Conservation (phyloP, 1,140 invertebrate genomes). For the Psilanteris sp. region DNA sequence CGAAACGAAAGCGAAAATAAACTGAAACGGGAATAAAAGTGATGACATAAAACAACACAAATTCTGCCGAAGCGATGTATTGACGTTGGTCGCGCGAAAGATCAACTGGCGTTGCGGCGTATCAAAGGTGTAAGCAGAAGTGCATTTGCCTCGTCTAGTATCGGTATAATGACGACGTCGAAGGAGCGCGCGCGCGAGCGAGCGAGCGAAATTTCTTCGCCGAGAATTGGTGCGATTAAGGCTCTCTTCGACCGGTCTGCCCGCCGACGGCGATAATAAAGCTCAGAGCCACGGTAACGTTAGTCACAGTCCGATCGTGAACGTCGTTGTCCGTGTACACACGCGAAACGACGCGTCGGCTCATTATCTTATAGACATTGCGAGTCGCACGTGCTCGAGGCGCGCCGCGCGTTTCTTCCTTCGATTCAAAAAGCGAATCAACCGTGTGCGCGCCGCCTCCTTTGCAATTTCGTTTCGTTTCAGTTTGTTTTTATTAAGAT, state of each 20-base stretch:
- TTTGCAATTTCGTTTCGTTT: neutral
- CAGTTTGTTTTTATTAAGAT: neutral
- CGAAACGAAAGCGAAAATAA: neutral
- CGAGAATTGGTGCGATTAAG: conserved; percentile 41
- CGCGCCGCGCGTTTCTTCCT: conserved; percentile 23
- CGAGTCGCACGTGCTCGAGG: conserved; percentile 35
- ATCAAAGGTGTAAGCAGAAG: conserved; percentile 14
- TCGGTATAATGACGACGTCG: conserved; percentile 10
- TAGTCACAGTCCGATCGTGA: conserved; percentile 49
- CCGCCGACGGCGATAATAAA: conserved; percentile 42
- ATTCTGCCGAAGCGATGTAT: neutral
- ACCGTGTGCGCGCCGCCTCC: neutral
- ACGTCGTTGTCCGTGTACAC: conserved; percentile 31
- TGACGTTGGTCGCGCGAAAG: neutral
- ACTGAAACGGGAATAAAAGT: neutral
- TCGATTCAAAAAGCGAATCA: conserved; percentile 3
- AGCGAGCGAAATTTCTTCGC: conserved; percentile 30
- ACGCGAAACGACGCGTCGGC: conserved; percentile 14
- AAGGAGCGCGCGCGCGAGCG: conserved; percentile 23
- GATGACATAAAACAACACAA: neutral
- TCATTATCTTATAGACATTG: conserved; percentile 48
- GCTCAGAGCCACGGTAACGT: conserved; percentile 32
- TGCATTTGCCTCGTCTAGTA: conserved; percentile 15
- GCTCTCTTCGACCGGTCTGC: conserved; percentile 48
- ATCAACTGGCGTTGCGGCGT: neutral